Percentiles rank a stretch among this genome's conserved stretches.
phyloP scores from a whole-genome alignment of 2,888 invertebrate species.

The Trachelus stipa region DNA sequence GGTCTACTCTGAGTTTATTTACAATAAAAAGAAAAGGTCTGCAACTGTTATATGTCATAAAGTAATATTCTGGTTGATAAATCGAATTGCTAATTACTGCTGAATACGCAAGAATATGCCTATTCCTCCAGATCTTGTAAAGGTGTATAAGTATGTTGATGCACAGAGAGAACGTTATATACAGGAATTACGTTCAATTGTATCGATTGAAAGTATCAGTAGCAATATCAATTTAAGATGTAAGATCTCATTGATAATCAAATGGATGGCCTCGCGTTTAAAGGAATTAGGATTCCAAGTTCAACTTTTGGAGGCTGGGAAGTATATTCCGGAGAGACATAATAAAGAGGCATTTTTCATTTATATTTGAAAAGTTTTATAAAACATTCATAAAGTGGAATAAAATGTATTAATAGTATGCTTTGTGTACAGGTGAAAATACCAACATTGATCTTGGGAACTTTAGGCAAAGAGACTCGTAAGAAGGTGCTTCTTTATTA shows the following conservation, averaged over 20 bases:
- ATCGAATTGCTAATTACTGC: background rate
- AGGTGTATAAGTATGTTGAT: conserved; percentile 64
- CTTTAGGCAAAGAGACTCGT: conserved; percentile 50
- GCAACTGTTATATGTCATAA: background rate
- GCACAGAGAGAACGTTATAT: conserved; percentile 53
- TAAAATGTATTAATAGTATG: conserved; percentile 10
- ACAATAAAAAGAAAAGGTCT: background rate
- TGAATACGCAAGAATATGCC: conserved; percentile 31
- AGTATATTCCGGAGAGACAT: conserved; percentile 53
- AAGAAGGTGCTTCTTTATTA: conserved; percentile 65
- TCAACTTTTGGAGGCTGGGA: conserved; percentile 63
- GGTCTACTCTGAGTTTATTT: background rate
- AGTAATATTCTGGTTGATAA: background rate
- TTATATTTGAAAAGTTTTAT: conserved; percentile 13
- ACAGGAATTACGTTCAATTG: conserved; percentile 56
- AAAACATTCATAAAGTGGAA: background rate
- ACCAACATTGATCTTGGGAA: conserved; percentile 63
- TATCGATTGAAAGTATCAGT: conserved; percentile 62
- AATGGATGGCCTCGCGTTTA: conserved; percentile 62
- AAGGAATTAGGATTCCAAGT: conserved; percentile 61
- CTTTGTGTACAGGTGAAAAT: conserved; percentile 45
- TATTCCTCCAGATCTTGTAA: conserved; percentile 59
- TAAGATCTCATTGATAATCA: conserved; percentile 57
- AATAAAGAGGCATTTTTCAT: conserved; percentile 30
- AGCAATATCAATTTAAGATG: conserved; percentile 50